Base-by-base conservation (phyloP, 2,113 vertebrate genomes). In the Lethenteron reissneri region DNA sequence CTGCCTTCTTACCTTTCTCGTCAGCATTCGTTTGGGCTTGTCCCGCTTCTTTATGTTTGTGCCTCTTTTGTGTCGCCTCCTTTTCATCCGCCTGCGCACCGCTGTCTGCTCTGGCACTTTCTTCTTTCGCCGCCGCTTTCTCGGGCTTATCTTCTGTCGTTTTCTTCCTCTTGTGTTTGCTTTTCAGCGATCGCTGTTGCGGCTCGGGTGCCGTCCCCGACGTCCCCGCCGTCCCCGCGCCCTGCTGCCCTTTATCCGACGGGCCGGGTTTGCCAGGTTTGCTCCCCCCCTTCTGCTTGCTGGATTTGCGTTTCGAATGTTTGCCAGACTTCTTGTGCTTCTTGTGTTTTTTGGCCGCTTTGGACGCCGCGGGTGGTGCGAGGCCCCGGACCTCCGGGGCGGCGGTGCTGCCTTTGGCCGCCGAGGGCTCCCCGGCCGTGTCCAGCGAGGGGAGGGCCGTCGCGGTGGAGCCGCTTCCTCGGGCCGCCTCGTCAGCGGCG, bases 341-440 rank as follows among this genome's bases (percentile, higher is more conserved):
- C 80, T 73, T 41, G 72, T 78, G 84, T 83, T 79, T 80, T 83
- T 77, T 80, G 80, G 74, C 77, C 60, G 74, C 73, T 81, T 80
- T 80, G 81, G 81, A 78, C 78, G 73, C 81, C 79, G 76, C 77
- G 76, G 74, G 81, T 80, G 75, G 58, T 70, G 76, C 79, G 79
- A 71, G 74, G 78, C 41, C 41, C 41, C 5, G 41, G 41, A 74
- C 77, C 84, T 83, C 87, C 87, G 86, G 85, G 82, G 81, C 86
- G 86, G 72, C 41, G 41, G 41, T 41, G 41, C 41, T 5, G 41
- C 41, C 41, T 41, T 41, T 41, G 41, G 41, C 41, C 41, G 41
- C 41, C 41, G 41, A 41, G 41, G 41, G 41, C 41, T 41, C 41
- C 41, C 41, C 41, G 41, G 41, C 41, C 41, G 41, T 6, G 41